These are phyloP conservation scores for Dendrocincla tyrannina DNA, from an alignment of 2,797 vertebrate species.

Conservation along the genomic window DNA sequence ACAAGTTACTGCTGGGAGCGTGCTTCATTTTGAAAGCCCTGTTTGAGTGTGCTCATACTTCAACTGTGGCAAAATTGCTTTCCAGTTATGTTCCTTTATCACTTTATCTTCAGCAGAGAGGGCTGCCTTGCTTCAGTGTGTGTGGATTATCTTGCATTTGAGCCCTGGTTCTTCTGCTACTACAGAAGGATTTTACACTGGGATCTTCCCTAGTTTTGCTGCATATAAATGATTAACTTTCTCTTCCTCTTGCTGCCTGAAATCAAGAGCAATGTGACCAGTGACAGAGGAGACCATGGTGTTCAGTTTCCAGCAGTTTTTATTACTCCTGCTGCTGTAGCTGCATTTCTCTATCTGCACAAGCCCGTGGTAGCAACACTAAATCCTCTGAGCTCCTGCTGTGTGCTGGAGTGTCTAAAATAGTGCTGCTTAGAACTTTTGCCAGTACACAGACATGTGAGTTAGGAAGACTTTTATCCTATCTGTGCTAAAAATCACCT, in stretches of 20 bases:
- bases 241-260: neutral
- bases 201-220: neutral
- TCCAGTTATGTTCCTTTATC: neutral
- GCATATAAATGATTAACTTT: constrained; percentile 9
- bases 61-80: neutral
- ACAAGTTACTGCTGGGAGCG: neutral
- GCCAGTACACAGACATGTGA: neutral
- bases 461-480: neutral
- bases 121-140: neutral
- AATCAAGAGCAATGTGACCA: constrained; percentile 4
- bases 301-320: constrained; percentile 9
- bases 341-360: neutral
- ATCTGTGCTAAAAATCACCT: constrained; percentile 1
- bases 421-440: neutral
- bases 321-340: neutral
- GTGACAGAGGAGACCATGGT: neutral
- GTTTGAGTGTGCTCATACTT: neutral
- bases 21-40: neutral
- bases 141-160: neutral
- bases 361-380: neutral
- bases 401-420: neutral
- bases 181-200: neutral
- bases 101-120: neutral
- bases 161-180: neutral
- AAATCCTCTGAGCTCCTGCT: neutral